Evolutionary conservation across 2,113 vertebrate species (phyloP).

Genomic region (Thryonomys swinderianus): DNA sequence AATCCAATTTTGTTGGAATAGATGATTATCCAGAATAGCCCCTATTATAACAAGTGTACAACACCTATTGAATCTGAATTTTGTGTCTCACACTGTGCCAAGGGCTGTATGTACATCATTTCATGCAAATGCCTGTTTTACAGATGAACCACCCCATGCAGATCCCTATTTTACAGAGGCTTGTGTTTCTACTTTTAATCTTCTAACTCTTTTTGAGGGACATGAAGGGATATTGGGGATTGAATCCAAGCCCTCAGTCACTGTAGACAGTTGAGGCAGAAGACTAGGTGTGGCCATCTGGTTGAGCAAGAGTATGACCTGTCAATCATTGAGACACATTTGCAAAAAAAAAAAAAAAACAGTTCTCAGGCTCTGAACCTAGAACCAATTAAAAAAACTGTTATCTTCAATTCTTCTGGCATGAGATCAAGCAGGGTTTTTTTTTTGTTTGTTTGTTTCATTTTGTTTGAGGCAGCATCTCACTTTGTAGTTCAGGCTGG

Average conservation of each 20-base stretch:
- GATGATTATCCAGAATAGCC: neutral
- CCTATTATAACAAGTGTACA: conserved; percentile 24
- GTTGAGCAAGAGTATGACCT: neutral
- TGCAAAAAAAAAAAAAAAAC: neutral
- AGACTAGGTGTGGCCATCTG: neutral
- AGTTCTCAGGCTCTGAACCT: neutral
- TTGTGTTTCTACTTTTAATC: neutral
- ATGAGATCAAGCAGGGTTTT: neutral
- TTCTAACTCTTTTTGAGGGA: neutral
- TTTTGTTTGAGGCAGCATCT: too few species aligned
- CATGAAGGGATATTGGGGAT: neutral
- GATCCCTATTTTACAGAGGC: neutral
- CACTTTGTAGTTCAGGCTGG: too few species aligned
- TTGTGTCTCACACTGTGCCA: neutral
- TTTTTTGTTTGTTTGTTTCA: too few species aligned
- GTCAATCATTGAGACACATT: neutral
- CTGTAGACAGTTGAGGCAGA: neutral
- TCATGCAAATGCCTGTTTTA: neutral
- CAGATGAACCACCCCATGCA: neutral
- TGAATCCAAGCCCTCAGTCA: neutral
- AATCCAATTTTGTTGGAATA: conserved; percentile 15
- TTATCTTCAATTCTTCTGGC: neutral
- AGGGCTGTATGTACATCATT: neutral
- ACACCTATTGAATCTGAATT: neutral
- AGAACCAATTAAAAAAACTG: neutral